Evolutionary conservation across 2,113 vertebrate species (phyloP), one percentile per base, ranked within the genome.

Genomic region (Gymnocephalus cernua): DNA sequence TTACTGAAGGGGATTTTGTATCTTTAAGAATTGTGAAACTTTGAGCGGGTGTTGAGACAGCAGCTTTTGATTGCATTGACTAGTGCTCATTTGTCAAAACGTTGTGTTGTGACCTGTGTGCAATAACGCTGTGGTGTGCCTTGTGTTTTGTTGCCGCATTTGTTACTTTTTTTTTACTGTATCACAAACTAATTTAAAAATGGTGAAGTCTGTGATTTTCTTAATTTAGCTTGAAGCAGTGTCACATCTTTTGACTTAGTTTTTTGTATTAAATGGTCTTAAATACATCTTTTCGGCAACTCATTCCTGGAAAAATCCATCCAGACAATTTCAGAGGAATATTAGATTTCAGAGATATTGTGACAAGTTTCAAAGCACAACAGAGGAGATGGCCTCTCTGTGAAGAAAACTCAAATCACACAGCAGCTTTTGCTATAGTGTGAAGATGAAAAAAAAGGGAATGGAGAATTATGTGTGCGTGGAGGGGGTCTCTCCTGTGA

Each of bases 381-480:
- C 14, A 47, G 29, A 29, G 58, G 23, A 74, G 76, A 71, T 4
- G 75, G 63, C 76, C 73, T 84, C 78, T 68, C 81, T 58, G 19
- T 73, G 64, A 76, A 80, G 48, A 59, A 67, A 87, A 73, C n/a
- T 89, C 79, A 77, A 72, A 77, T 85, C 80, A 85, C 77, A 86
- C 75, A 88, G 65, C 75, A 47, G 79, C 66, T 91, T 85, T 84
- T 88, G 82, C 87, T 86, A 84, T 80, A 74, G 84, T 83, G 87
- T 88, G 74, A 84, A 92, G 89, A 90, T 72, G 68, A 90, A 87
- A 89, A 83, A 83, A 76, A 87, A 80, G 47, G 29, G 53, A 73
- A 76, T 66, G 70, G 45, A 61, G 83, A 74, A 83, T 84, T 81
- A 58, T 70, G 73, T 87, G 88, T 85, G 80, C 29, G 11, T 84